Base-by-base conservation (phyloP, 64 coral and sea anemone genomes). In the Actinia tenebrosa region DNA sequence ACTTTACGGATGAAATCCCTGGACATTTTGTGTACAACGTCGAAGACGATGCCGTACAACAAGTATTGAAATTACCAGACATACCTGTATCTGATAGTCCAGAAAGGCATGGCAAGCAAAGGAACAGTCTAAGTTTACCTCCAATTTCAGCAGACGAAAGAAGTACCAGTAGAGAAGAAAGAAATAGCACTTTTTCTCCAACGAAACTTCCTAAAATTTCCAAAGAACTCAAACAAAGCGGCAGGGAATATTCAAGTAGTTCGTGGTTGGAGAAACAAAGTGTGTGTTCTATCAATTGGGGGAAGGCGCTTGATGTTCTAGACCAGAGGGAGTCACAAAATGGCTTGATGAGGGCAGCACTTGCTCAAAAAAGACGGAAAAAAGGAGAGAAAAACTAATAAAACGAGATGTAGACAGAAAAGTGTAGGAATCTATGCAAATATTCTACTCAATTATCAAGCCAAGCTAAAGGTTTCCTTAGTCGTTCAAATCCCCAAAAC, bases 1-100 rank as follows among this genome's bases (percentile, higher is more conserved):
- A 27, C 44, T 82, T 82, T 20, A 81, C 78, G 1, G 79, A 84
- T 5, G 84, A 81, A 27, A 89, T 95, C 63, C 84, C 90, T 16
- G 87, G 90, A 59, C 94, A 95, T 82, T 95, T 95, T 45, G 83
- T 95, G 79, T 95, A 95, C 46, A 92, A 92, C 50, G 84, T 87
- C 79, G 87, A 89, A 59, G 88, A 92, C 9, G 94, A 95, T 50
- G 87, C 90, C 14, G 92, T 95, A 44, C 89, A 92, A 54, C 94
- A 95, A 60, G 90, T 95, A 25, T 50, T 95, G 13, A 95, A 95
- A 63, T 63, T 95, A 10, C 94, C 94, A 55, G 94, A 95, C 78
- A 89, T 89, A 22, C 66, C 87, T 61, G 94, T 95, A 2, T 54
- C 53, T 52, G 90, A 89, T 62, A 77, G 54, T 17, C 16, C 61